phyloP scores from a whole-genome alignment of 1,140 invertebrate genomes.

The Drosophila kanapiae region DNA sequence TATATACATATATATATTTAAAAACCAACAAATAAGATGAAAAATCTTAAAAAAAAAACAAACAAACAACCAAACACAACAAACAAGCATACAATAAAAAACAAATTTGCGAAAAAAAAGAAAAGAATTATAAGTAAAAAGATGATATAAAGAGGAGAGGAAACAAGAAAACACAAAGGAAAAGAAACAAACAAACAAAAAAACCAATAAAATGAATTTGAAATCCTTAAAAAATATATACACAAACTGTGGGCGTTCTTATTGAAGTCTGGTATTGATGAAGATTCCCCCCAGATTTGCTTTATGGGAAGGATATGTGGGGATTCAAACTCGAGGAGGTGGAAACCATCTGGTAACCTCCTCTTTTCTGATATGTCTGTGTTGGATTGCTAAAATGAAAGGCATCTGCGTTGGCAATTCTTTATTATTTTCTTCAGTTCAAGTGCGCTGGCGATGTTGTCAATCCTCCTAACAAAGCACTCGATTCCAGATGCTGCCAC shows the following conservation, averaged over 20 bases:
- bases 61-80: conserved; percentile 53
- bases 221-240: conserved; percentile 82
- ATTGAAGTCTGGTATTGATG: conserved; percentile 17
- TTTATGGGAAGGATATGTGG: neutral
- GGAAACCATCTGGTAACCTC: conserved; percentile 2
- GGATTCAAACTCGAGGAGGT: neutral
- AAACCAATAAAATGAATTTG: conserved; percentile 83
- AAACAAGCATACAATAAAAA: conserved; percentile 73
- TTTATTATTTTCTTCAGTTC: conserved; percentile 13
- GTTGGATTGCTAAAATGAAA: conserved; percentile 15
- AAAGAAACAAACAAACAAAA: conserved; percentile 61
- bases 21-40: conserved; percentile 59
- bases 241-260: conserved; percentile 46
- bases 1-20: conserved; percentile 57
- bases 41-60: conserved; percentile 59
- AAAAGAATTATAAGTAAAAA: conserved; percentile 74
- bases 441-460: neutral
- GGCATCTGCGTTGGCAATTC: conserved; percentile 33
- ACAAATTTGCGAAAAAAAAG: conserved; percentile 62
- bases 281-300: neutral
- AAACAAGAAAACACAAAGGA: conserved; percentile 66
- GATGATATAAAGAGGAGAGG: conserved; percentile 49
- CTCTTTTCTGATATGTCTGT: conserved; percentile 4
- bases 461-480: neutral
- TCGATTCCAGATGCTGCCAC: conserved; percentile 1